phyloP scores from a whole-genome alignment of 2,113 vertebrate species.

The Macheiramphus alcinus region DNA sequence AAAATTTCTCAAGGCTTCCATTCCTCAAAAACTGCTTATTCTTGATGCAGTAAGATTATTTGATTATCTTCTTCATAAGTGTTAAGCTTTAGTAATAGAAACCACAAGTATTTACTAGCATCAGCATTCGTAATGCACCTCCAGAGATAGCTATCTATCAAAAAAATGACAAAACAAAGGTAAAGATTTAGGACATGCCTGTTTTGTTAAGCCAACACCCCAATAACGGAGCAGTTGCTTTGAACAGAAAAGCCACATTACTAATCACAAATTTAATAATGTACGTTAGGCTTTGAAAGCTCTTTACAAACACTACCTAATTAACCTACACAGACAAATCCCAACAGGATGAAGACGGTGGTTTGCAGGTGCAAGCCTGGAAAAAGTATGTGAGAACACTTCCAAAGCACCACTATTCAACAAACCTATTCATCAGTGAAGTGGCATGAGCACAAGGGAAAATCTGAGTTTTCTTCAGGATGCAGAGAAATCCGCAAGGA shows the following conservation, averaged over 20 bases:
- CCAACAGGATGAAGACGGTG: neutral
- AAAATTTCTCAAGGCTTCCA: neutral
- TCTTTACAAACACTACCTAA: slow-evolving; percentile 17
- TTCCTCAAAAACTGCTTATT: neutral
- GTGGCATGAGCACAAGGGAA: neutral
- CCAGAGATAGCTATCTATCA: slow-evolving; percentile 12
- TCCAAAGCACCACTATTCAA: neutral
- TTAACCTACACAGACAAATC: slow-evolving; percentile 42
- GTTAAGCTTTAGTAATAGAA: slow-evolving; percentile 15
- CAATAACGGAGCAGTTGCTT: slow-evolving; percentile 8
- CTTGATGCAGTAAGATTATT: neutral
- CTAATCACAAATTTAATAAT: neutral
- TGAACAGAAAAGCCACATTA: slow-evolving; percentile 9
- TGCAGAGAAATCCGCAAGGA: neutral
- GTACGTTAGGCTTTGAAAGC: neutral
- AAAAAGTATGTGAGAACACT: neutral
- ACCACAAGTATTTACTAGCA: slow-evolving; percentile 28
- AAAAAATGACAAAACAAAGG: slow-evolving; percentile 14
- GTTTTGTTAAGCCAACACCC: slow-evolving; percentile 49
- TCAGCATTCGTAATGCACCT: neutral
- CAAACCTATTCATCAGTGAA: neutral
- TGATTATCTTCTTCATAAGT: neutral
- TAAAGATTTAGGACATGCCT: neutral
- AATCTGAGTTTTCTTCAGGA: neutral
- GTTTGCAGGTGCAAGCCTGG: slow-evolving; percentile 10